phyloP scores from a whole-genome alignment of 1,140 invertebrate species.

The Drosophila sturtevanti region DNA sequence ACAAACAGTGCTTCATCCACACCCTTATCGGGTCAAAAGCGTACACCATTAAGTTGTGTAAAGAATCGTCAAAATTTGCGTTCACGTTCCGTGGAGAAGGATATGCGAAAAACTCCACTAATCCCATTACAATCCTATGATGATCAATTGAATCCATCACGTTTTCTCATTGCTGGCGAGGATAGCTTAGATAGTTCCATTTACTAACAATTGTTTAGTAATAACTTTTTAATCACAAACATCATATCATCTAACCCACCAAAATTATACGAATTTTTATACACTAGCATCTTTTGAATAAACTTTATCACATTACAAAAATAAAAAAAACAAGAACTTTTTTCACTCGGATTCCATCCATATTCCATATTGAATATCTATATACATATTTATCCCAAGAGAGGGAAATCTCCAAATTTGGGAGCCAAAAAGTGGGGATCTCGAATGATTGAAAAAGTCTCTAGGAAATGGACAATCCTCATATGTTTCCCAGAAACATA shows the following conservation, averaged over 20 bases:
- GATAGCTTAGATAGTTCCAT: conserved; percentile 24
- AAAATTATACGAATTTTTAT: background rate
- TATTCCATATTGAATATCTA: no score
- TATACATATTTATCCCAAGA: no score
- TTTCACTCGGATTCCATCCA: no score
- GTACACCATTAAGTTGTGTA: conserved; percentile 70
- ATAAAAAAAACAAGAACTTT: background rate
- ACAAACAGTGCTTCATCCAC: background rate
- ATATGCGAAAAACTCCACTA: conserved; percentile 39
- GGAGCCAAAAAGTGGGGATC: no score
- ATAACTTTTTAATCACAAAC: background rate
- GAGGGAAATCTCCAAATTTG: no score
- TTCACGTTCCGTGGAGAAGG: conserved; percentile 63
- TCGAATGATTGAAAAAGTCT: no score
- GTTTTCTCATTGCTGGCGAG: conserved; percentile 28
- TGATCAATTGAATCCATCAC: conserved; percentile 56
- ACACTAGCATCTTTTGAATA: background rate
- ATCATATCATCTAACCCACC: background rate
- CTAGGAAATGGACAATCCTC: no score
- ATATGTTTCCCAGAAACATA: no score
- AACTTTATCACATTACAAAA: background rate
- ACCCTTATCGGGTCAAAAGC: conserved; percentile 36
- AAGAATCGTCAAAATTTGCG: conserved; percentile 65
- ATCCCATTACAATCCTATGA: conserved; percentile 50
- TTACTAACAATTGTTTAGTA: conserved; percentile 60